Base-by-base conservation (phyloP, 92 coral and sea anemone genomes). In the Chrysogorgia sp. region DNA sequence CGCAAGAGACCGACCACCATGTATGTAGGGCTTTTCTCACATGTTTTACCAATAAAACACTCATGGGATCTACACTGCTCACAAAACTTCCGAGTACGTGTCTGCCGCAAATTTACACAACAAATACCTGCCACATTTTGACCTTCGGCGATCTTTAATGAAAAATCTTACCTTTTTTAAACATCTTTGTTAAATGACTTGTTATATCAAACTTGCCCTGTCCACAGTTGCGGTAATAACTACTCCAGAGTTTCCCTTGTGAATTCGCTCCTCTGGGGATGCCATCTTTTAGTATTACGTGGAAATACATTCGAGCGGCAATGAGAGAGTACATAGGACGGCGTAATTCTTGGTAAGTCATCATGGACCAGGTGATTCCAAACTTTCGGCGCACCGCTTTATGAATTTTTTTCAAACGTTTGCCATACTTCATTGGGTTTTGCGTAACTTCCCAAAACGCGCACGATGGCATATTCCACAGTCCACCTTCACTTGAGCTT, bases 341-440 rank as follows among this genome's bases (percentile, higher is more conserved):
- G 48, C 89, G 83, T 40, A 96, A 71, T 85, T 96, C 96, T 50
- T 75, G 81, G 72, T 92, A 90, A 19, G 88, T 77, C 52, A 96
- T 84, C 72, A 88, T 87, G 45, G 97, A 87, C 99, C 99, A 96
- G 30, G 92, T 92, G 26, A 96, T 88, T 10, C 99, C 99, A 71
- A 89, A 87, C 29, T 88, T 87, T 34, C 93, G 96, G 10, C 99
- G 97, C 21, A 96, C 96, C 34, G 72, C 85, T 63, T 90, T 96
- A 22, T 89, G 99, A 35, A 96, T 74, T 23, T 71, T 79, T 45
- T 86, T 91, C 80, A 96, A 77, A 20, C 69, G 83, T 57, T 85
- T 83, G 56, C 84, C 90, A 82, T 91, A 81, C 72, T 86, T 91
- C 48, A 86, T 85, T 40, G 88, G 84, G 83, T 90, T 90, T 75